Evolutionary conservation across 2,888 invertebrate species (phyloP), one percentile per base, ranked within the genome.

Genomic region (Acronicta aceris): DNA sequence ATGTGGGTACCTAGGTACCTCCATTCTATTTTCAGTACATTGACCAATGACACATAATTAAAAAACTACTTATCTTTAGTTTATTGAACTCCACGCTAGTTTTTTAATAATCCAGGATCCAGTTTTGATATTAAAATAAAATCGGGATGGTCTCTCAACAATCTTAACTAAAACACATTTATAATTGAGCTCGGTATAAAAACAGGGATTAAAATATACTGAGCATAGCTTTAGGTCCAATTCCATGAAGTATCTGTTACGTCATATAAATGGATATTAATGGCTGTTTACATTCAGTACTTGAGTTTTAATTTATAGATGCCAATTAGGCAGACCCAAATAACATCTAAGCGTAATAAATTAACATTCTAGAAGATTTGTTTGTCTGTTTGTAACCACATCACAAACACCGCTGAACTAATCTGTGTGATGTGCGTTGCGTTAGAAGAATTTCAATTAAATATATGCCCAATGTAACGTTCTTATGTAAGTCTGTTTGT

Each of bases 251-350:
- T 21, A 4, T 21, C 21, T 21, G 21, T 21, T 21, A 21, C 21
- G 65, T 71, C 72, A 62, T 68, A 73, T 74, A 72, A 70, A 67
- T 43, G 47, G 40, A 65, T 58, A 59, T 57, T 7, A 30, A 53
- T 63, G n/a, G n/a, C 17, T 55, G 38, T 67, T 73, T 59, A 60
- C 45, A 49, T 6, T 43, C 15, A 12, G 17, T 25, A 27, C 40
- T 13, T 38, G 41, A n/a, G 30, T 45, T 56, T 59, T 63, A 60
- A 59, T 56, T 76, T 58, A 60, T 49, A 61, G 65, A 59, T 38
- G 65, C 67, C 74, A 81, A 81, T 82, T 82, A 79, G 73, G 54
- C 47, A 45, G 42, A 46, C 46, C 43, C 61, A 30, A 54, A 46
- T 46, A 46, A 71, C 60, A 69, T 79, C 49, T 65, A 48, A 61